Evolutionary conservation across 53 echinoderm and acorn worm genomes (phyloP), one percentile per base, ranked within the genome.

Genomic region (Glandiceps talaboti): DNA sequence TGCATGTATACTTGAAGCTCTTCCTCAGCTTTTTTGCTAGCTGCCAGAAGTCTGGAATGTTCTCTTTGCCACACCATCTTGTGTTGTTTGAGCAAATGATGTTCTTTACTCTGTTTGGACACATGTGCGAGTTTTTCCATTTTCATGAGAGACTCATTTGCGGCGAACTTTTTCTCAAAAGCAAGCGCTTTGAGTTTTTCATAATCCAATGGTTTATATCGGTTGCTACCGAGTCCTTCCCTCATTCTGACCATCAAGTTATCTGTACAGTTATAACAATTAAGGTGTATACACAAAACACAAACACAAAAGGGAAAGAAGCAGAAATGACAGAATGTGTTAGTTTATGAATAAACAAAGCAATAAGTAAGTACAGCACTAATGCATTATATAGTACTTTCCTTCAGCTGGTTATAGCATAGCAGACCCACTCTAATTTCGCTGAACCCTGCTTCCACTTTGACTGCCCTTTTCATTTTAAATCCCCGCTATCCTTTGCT

Each of bases 231-330:
- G 1, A 93, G 82, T 25, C 97, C 97, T 73, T 80, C 91, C 33
- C 88, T 97, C 92, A 97, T 97, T 33, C 97, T 85, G 0, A 91
- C 74, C 25, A 97, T 82, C 0, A 97, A 87, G 64, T 89, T 97
- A 89, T 97, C 97, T 97, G 64, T 45, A 45, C 64, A 45, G n/a
- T n/a, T n/a, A n/a, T n/a, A n/a, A n/a, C n/a, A n/a, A n/a, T n/a
- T n/a, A n/a, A n/a, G n/a, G n/a, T n/a, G n/a, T n/a, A n/a, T n/a
- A n/a, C n/a, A n/a, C n/a, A n/a, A n/a, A n/a, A n/a, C n/a, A n/a
- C n/a, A n/a, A n/a, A n/a, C n/a, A n/a, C n/a, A n/a, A n/a, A n/a
- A n/a, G n/a, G n/a, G n/a, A n/a, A n/a, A n/a, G n/a, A n/a, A n/a
- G n/a, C n/a, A n/a, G n/a, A n/a, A n/a, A n/a, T n/a, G n/a, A n/a